phyloP scores from a whole-genome alignment of 2,797 vertebrate species.

The Neopelma chrysocephalum region DNA sequence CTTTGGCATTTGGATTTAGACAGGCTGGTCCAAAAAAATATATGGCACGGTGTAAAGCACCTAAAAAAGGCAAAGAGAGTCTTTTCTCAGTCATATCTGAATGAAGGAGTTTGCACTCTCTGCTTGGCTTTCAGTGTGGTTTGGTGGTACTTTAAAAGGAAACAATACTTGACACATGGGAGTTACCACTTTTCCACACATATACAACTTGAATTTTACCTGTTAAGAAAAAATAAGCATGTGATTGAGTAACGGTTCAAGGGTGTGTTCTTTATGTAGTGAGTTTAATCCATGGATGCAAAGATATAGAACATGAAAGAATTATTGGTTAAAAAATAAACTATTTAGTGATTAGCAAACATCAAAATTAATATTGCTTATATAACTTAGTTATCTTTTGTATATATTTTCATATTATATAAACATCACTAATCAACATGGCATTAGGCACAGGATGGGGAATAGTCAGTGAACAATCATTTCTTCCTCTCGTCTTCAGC shows the following conservation, averaged over 20 bases:
- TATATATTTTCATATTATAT: neutral
- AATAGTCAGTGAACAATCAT: neutral
- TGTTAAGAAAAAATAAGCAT: neutral
- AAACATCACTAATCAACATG: neutral
- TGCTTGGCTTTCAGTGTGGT: neutral
- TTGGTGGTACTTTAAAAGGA: neutral
- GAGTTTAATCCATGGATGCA: neutral
- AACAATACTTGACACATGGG: fast-evolving
- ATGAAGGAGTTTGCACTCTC: neutral
- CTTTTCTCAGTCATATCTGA: too few species aligned
- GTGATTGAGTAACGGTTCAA: neutral
- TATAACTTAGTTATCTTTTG: neutral
- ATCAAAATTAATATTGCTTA: neutral
- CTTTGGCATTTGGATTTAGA: neutral
- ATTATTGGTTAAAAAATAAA: neutral
- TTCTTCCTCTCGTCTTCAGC: neutral
- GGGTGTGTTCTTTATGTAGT: neutral
- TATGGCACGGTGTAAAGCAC: neutral
- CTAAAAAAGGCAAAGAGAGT: neutral
- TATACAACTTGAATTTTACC: neutral
- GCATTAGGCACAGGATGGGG: neutral
- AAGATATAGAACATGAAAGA: neutral
- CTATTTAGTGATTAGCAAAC: neutral
- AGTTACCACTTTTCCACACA: neutral
- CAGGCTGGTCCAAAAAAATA: neutral